Conservation (phyloP, 2,888 invertebrate genomes). For the Atherix ibis region DNA sequence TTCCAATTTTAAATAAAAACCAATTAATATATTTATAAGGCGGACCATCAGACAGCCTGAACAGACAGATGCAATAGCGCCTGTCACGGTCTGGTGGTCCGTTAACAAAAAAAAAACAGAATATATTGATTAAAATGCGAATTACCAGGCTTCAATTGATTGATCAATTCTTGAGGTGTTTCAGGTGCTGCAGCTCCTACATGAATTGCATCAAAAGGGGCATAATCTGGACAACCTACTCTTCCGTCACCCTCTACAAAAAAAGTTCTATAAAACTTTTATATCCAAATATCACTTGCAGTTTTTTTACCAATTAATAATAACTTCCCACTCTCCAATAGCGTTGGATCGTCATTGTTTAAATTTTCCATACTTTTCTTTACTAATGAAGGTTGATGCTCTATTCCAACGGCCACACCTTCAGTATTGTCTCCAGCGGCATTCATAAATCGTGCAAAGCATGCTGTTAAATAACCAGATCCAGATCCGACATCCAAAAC, state of each 20-base stretch:
- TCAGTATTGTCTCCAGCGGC: slow-evolving; percentile 28
- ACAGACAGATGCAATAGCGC: too few species aligned
- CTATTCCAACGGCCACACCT: slow-evolving; percentile 66
- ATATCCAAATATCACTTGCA: background rate
- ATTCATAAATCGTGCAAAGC: slow-evolving; percentile 70
- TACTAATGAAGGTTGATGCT: slow-evolving; percentile 75
- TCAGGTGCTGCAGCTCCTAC: slow-evolving; percentile 77
- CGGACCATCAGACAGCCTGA: too few species aligned
- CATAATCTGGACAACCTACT: slow-evolving; percentile 53
- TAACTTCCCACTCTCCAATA: slow-evolving; percentile 51
- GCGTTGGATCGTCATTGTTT: slow-evolving; percentile 48
- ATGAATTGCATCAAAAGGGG: slow-evolving; percentile 85
- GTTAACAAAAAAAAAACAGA: too few species aligned
- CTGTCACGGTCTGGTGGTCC: too few species aligned
- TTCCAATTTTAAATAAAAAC: too few species aligned
- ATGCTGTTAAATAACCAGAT: slow-evolving; percentile 82
- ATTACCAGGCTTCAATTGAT: slow-evolving; percentile 26
- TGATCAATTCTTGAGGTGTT: slow-evolving; percentile 54
- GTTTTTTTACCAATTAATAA: slow-evolving; percentile 52
- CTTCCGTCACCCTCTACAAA: slow-evolving; percentile 74
- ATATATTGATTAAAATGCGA: too few species aligned
- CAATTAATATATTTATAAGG: too few species aligned
- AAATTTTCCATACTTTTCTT: slow-evolving; percentile 62
- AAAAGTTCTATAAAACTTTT: background rate
- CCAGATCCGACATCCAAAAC: slow-evolving; percentile 90